Conservation (phyloP, 2,888 invertebrate species). For the Nectonema munidae region DNA sequence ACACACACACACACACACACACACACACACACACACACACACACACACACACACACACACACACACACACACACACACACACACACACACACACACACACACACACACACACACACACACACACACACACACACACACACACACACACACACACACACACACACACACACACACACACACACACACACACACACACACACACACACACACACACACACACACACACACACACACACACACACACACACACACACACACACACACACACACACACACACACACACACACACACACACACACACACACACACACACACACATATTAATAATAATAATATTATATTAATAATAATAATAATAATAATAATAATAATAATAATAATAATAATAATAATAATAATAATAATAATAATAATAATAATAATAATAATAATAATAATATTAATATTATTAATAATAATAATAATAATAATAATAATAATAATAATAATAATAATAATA, state of each 20-base stretch:
- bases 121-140: slow-evolving; percentile 5
- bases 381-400: no score
- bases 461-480: no score
- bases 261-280: slow-evolving; percentile 9
- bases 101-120: slow-evolving; percentile 5
- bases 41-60: slow-evolving; percentile 5
- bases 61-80: slow-evolving; percentile 5
- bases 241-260: slow-evolving; percentile 8
- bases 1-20: slow-evolving; percentile 5
- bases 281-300: slow-evolving; percentile 12
- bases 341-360: background rate
- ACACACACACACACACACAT: slow-evolving; percentile 1
- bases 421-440: no score
- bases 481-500: no score
- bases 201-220: slow-evolving; percentile 9
- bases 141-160: background rate
- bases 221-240: slow-evolving; percentile 8
- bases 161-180: slow-evolving; percentile 1
- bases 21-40: slow-evolving; percentile 5
- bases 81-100: slow-evolving; percentile 5
- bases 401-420: no score
- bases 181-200: background rate
- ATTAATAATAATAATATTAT: background rate
- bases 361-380: no score
- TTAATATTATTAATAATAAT: no score